These are phyloP conservation scores for Sebastes steindachneri DNA, from an alignment of 2,797 vertebrate genomes.

Conservation along the genomic window DNA sequence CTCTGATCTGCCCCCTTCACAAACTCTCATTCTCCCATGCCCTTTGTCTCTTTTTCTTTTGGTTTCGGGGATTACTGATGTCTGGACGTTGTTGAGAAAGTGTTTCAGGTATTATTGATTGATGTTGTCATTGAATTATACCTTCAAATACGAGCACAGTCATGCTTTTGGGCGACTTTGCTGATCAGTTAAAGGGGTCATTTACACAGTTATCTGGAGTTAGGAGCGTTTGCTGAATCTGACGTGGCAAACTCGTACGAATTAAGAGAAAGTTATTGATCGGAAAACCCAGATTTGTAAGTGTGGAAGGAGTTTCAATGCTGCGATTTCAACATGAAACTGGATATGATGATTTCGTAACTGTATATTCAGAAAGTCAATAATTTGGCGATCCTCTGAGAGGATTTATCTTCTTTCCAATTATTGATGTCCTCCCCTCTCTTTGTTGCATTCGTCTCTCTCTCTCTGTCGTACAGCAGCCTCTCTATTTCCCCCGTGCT, in stretches of 20 bases:
- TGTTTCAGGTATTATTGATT: not conserved
- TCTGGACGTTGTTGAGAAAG: conserved; percentile 8
- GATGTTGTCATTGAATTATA: not conserved
- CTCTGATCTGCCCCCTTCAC: conserved; percentile 43
- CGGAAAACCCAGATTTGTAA: not conserved
- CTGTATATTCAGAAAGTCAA: not conserved
- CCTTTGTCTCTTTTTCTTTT: conserved; percentile 12
- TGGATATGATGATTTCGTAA: not conserved
- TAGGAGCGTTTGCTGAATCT: no score
- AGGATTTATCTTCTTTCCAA: not conserved
- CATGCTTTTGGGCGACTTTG: not conserved
- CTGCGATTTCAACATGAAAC: not conserved
- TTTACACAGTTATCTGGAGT: no score
- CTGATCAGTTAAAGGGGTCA: not conserved
- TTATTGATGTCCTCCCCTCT: not conserved
- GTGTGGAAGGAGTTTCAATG: not conserved
- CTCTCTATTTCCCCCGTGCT: conserved; percentile 26
- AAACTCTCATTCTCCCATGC: conserved; percentile 17
- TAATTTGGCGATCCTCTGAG: not conserved
- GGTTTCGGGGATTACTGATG: not conserved
- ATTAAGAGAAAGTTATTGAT: not conserved
- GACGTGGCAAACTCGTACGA: no score
- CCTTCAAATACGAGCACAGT: not conserved
- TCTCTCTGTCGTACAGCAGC: not conserved
- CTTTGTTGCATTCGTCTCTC: conserved; percentile 9